Conservation (phyloP, 2,888 invertebrate genomes). For the Bugula neritina region DNA sequence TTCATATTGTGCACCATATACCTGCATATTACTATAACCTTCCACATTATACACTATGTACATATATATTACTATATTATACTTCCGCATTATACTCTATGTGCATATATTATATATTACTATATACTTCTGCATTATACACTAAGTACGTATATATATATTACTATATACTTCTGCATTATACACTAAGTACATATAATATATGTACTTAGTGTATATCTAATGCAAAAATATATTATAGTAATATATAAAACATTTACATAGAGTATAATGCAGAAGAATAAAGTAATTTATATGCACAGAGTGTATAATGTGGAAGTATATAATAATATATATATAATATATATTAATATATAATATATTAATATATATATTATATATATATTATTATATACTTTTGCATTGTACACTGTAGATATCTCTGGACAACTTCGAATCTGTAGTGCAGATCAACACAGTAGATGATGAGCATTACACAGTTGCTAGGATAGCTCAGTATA, state of each 20-base stretch:
- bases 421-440: neutral
- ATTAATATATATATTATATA: too few species aligned
- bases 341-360: too few species aligned
- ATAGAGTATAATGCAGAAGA: too few species aligned
- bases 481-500: slow-evolving; percentile 4
- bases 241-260: too few species aligned
- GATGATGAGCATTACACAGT: neutral
- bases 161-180: neutral
- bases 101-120: neutral
- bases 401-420: neutral
- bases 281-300: too few species aligned
- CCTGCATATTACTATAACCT: too few species aligned
- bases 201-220: too few species aligned
- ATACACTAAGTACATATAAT: neutral
- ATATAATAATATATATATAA: too few species aligned
- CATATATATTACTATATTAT: neutral
- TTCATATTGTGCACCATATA: too few species aligned
- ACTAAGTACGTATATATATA: neutral
- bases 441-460: neutral
- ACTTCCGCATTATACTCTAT: neutral
- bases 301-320: too few species aligned
- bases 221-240: too few species aligned
- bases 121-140: neutral
- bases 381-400: neutral
- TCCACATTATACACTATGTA: neutral